These are phyloP conservation scores for Dendrocopos noguchii DNA, from an alignment of 2,113 vertebrate genomes.

Conservation along the genomic window DNA sequence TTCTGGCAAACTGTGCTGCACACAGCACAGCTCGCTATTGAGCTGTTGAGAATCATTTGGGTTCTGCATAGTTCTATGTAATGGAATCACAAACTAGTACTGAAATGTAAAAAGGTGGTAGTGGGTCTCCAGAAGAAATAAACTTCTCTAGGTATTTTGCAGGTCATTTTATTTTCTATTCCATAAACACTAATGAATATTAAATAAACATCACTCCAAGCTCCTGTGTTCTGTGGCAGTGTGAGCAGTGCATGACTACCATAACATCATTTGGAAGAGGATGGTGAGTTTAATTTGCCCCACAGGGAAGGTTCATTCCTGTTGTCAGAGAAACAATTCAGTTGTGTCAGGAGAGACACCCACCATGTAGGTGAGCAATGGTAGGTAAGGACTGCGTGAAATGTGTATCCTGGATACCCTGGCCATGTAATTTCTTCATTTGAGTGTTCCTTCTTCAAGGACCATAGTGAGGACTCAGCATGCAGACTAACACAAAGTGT, in stretches of 20 bases:
- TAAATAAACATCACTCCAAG: neutral
- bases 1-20: neutral
- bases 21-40: accelerated
- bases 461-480: neutral
- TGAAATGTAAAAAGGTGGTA: neutral
- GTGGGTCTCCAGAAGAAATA: neutral
- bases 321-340: neutral
- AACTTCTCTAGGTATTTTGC: neutral
- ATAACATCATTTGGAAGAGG: neutral
- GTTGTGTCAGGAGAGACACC: neutral
- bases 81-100: too few species aligned
- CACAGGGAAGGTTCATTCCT: neutral
- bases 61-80: neutral
- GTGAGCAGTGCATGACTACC: neutral
- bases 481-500: neutral
- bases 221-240: neutral
- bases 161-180: neutral
- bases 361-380: accelerated
- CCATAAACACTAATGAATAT: neutral
- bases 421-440: neutral
- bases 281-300: neutral
- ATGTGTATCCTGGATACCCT: neutral
- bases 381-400: neutral
- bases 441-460: neutral
- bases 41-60: neutral